Evolutionary conservation across 2,113 vertebrate genomes (phyloP).

Genomic region (Nestor notabilis): DNA sequence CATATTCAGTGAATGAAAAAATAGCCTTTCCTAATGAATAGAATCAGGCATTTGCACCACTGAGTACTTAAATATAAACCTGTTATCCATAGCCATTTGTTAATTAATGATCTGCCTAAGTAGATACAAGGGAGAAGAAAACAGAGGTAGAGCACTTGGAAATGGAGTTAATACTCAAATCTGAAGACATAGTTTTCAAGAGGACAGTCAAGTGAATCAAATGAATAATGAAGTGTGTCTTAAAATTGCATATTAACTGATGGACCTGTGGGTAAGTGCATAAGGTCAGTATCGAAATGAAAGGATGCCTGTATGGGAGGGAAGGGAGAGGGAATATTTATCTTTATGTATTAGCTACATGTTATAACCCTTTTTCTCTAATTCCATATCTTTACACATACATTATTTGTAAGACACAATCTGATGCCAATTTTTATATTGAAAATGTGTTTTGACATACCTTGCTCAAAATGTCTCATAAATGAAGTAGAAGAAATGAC

Average conservation of each 20-base stretch:
- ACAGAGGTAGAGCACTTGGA: slow-evolving; percentile 40
- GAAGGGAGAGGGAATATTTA: not conserved
- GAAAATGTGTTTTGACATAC: not conserved
- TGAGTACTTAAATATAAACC: slow-evolving; percentile 49
- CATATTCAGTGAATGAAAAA: slow-evolving; percentile 20
- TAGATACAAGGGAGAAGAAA: slow-evolving; percentile 25
- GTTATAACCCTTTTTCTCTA: not conserved
- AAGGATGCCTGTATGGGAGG: not conserved
- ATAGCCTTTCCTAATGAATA: slow-evolving; percentile 17
- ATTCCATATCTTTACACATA: not conserved
- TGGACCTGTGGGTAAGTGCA: not conserved
- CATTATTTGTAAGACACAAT: not conserved
- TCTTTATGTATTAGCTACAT: not conserved
- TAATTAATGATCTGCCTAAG: slow-evolving; percentile 43
- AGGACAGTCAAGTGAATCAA: slow-evolving; percentile 52
- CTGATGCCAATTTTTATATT: not conserved
- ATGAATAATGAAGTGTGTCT: slow-evolving; percentile 61
- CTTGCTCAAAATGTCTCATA: not conserved
- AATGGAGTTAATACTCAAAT: slow-evolving; percentile 63
- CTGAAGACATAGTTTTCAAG: slow-evolving; percentile 51
- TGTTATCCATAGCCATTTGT: slow-evolving; percentile 39
- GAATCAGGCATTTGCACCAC: not conserved
- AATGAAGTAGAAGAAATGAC: not conserved
- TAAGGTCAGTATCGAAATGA: not conserved
- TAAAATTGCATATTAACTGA: not conserved